These are phyloP conservation scores for Corythoichthys intestinalis DNA, from an alignment of 2,113 vertebrate genomes.

Conservation along the genomic window DNA sequence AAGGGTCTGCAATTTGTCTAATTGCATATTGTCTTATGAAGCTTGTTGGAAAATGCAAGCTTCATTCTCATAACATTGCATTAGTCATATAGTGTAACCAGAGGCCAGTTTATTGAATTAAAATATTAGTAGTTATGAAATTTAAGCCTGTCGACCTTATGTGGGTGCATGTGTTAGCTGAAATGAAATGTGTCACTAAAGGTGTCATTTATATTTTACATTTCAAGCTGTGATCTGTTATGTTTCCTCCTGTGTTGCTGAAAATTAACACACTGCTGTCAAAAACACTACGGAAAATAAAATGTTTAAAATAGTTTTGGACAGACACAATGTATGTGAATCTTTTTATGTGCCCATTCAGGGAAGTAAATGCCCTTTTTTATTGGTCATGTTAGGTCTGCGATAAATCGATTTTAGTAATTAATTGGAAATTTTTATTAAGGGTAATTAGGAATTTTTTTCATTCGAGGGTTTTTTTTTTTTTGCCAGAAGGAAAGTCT, in stretches of 20 bases:
- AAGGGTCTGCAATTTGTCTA: constrained; percentile 29
- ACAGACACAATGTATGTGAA: no score
- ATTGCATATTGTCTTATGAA: constrained; percentile 10
- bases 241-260: constrained; percentile 19
- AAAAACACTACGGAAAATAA: constrained; percentile 17
- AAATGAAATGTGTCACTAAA: background rate
- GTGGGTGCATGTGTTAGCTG: background rate
- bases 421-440: no score
- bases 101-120: no score
- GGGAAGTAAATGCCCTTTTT: background rate
- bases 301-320: no score
- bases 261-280: constrained; percentile 27
- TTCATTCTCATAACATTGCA: background rate
- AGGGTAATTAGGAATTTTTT: no score
- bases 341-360: background rate
- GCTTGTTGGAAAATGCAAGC: background rate
- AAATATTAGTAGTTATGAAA: background rate
- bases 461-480: no score
- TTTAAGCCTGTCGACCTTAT: background rate
- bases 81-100: no score
- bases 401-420: no score
- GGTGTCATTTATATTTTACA: constrained; percentile 52
- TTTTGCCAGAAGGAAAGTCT: no score
- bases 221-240: constrained; percentile 56
- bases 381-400: constrained; percentile 4